phyloP scores from a whole-genome alignment of 2,888 invertebrate genomes.

The Copidosoma aretas region DNA sequence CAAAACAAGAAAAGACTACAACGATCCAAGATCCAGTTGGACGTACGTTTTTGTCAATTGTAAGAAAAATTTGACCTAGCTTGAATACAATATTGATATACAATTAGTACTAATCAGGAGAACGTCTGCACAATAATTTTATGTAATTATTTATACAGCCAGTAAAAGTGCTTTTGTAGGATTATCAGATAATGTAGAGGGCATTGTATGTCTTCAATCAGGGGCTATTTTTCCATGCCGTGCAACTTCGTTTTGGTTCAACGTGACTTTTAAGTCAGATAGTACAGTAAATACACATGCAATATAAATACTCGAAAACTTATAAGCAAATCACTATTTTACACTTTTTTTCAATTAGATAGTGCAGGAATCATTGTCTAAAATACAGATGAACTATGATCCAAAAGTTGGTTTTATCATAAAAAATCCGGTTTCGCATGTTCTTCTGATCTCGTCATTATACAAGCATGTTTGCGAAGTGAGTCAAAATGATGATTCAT shows the following conservation, averaged over 20 bases:
- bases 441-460: slow-evolving; percentile 52
- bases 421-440: slow-evolving; percentile 51
- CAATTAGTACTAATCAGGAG: too few species aligned
- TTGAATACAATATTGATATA: too few species aligned
- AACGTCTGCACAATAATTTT: too few species aligned
- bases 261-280: slow-evolving; percentile 56
- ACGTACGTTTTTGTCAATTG: slow-evolving; percentile 57
- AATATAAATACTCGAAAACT: slow-evolving; percentile 1
- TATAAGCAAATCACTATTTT: not conserved
- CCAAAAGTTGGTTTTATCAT: slow-evolving; percentile 63
- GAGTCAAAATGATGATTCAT: not conserved
- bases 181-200: not conserved
- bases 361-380: slow-evolving; percentile 1
- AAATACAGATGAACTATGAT: slow-evolving; percentile 55
- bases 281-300: not conserved
- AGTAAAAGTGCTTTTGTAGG: slow-evolving; percentile 62
- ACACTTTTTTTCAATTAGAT: not conserved
- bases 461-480: slow-evolving; percentile 43
- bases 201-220: slow-evolving; percentile 45
- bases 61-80: slow-evolving; percentile 48
- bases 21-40: slow-evolving; percentile 46
- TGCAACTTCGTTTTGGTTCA: slow-evolving; percentile 68
- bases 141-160: slow-evolving; percentile 62
- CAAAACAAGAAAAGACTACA: slow-evolving; percentile 15
- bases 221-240: slow-evolving; percentile 69